Evolutionary conservation across 1,140 invertebrate genomes (phyloP).

Genomic region (Nixonia krombeini): DNA sequence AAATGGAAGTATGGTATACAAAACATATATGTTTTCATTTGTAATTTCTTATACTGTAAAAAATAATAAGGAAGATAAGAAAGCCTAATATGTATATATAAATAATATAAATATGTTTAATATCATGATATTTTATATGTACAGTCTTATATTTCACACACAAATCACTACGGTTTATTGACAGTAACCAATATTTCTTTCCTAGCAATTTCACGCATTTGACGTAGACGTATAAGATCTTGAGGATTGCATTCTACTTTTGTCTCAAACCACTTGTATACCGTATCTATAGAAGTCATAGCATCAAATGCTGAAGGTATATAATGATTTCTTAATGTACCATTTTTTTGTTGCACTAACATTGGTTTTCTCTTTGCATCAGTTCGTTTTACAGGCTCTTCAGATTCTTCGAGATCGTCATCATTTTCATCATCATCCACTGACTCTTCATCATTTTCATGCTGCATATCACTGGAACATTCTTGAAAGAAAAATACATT

Average conservation of each 20-base stretch:
- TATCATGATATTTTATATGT: too few relatives aligned
- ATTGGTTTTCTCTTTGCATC: not conserved
- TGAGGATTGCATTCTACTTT: constrained; percentile 27
- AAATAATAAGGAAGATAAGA: too few relatives aligned
- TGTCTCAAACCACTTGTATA: constrained; percentile 32
- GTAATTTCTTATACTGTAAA: too few relatives aligned
- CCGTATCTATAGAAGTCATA: constrained; percentile 24
- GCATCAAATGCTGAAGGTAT: constrained; percentile 30
- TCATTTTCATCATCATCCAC: too few relatives aligned
- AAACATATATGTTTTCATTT: too few relatives aligned
- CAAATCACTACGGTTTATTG: constrained; percentile 20
- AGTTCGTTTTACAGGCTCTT: not conserved
- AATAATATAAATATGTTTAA: too few relatives aligned
- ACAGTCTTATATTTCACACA: too few relatives aligned
- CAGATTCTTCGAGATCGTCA: constrained; percentile 9
- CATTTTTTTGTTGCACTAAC: too few relatives aligned
- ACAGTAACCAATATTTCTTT: constrained; percentile 21
- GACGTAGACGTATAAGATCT: constrained; percentile 24
- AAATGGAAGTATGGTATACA: too few relatives aligned
- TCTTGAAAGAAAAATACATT: constrained; percentile 31
- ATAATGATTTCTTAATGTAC: not conserved
- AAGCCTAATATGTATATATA: too few relatives aligned
- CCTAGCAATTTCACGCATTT: constrained; percentile 30
- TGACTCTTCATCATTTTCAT: constrained; percentile 1
- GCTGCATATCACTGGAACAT: constrained; percentile 8